phyloP scores from a whole-genome alignment of 2,113 vertebrate genomes.

The Platichthys flesus region DNA sequence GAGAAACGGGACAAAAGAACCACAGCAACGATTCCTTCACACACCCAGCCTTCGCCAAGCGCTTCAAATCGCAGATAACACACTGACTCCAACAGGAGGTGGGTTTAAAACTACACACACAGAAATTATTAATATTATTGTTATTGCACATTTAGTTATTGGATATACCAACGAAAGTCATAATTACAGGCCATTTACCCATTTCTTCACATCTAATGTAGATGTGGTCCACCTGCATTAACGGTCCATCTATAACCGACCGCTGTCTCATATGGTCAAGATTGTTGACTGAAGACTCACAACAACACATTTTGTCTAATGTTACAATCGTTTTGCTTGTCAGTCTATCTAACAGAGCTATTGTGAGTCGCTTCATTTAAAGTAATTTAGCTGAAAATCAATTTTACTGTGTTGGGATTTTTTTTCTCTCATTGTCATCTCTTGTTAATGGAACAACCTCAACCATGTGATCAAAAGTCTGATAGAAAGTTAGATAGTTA shows the following conservation, averaged over 20 bases:
- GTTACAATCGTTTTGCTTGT: neutral
- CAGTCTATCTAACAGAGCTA: neutral
- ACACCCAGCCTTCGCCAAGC: conserved; percentile 70
- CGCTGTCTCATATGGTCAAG: neutral
- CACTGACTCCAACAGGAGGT: conserved; percentile 79
- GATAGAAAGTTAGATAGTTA: no score
- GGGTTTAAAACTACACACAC: conserved; percentile 9
- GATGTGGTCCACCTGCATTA: neutral
- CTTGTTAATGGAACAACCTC: no score
- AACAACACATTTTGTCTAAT: no score
- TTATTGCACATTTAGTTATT: neutral
- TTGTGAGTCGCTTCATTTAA: neutral
- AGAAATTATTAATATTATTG: neutral
- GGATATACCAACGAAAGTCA: neutral
- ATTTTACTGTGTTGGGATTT: neutral
- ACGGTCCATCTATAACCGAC: neutral
- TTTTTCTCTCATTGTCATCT: no score
- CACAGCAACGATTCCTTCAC: conserved; percentile 68
- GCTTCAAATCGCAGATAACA: conserved; percentile 71
- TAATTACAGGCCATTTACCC: neutral
- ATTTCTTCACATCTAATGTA: neutral
- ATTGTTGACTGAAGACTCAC: neutral
- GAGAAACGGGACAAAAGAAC: conserved; percentile 70
- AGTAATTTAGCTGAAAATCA: neutral
- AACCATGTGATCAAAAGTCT: no score